Evolutionary conservation across 2,888 invertebrate genomes (phyloP), one percentile per base, ranked within the genome.

Genomic region (Philopedon plagiatum): DNA sequence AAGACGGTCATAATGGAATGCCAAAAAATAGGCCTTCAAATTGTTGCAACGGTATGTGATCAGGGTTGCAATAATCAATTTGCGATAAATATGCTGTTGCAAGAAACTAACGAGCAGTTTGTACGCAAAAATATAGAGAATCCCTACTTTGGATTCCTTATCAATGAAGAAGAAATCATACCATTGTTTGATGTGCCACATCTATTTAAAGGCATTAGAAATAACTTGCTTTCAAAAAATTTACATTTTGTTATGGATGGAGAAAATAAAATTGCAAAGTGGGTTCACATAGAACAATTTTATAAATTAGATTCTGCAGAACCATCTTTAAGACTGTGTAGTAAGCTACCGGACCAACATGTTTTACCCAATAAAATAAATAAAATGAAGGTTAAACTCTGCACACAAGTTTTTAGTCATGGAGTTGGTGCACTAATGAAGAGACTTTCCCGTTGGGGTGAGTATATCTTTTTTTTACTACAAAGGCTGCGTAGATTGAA

Each of bases 31-130:
- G 80, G 80, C 1, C 62, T 81, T 2, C 57, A 56, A 29, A 67
- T 80, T 26, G 71, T 80, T n/a, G 79, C 79, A 9, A 79, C 79
- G 5, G 74, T 80, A 37, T 80, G 75, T 74, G 81, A 81, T 66
- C 80, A 81, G 66, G 80, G 79, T 13, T 58, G 77, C 2, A 76
- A 76, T 13, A 81, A 81, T 74, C 54, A 46, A 51, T 69, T n/a
- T n/a, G n/a, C n/a, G 7, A 75, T 80, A 49, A 79, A 75, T 39
- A 32, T 18, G 7, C 63, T 68, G 9, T 1, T 60, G 15, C 11
- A 46, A 7, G 61, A 68, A 11, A 61, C 37, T 18, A 23, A 18
- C 8, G 37, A 32, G 23, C 4, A 44, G 15, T 58, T 13, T 49
- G 1, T 19, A 23, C 49, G 23, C 41, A 13, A 37, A 19, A 51